A percentile compares a stretch with the other conserved stretches of the same genome.
phyloP scores from a whole-genome alignment of 53 echinoderm and acorn worm genomes.

The Antedon mediterranea region DNA sequence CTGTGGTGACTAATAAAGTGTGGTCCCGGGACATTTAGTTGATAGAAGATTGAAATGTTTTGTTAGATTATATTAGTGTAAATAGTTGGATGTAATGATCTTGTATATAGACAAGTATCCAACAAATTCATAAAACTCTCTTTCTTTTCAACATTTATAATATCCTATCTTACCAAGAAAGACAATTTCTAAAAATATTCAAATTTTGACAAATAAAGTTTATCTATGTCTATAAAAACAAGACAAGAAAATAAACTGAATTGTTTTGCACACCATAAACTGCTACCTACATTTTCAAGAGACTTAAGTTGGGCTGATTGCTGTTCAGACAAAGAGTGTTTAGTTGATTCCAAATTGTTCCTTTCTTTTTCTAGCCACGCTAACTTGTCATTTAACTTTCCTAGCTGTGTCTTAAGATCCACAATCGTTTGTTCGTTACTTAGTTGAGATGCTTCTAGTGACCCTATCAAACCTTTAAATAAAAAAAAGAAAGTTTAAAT shows the following conservation, averaged over 20 bases:
- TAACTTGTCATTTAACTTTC: constrained; percentile 74
- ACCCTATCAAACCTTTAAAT: constrained; percentile 81
- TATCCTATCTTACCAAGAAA: no score
- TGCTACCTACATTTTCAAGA: constrained; percentile 54
- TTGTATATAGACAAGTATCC: no score
- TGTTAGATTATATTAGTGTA: no score
- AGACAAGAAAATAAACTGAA: neutral
- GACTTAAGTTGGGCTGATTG: constrained; percentile 63
- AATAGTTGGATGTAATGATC: no score
- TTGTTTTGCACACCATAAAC: neutral
- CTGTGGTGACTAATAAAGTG: no score
- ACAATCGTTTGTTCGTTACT: constrained; percentile 77
- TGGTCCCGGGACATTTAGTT: no score
- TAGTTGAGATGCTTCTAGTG: constrained; percentile 73
- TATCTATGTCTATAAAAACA: no score
- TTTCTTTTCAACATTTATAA: no score
- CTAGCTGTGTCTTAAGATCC: constrained; percentile 52
- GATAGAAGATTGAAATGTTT: no score
- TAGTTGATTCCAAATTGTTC: constrained; percentile 44
- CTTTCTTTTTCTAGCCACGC: constrained; percentile 86
- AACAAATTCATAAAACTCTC: neutral
- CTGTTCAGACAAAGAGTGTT: constrained; percentile 50
- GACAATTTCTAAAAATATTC: no score
- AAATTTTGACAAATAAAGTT: no score
- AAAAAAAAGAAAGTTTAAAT: neutral